phyloP scores from a whole-genome alignment of 1,140 invertebrate species.

The Calosoma granatense region DNA sequence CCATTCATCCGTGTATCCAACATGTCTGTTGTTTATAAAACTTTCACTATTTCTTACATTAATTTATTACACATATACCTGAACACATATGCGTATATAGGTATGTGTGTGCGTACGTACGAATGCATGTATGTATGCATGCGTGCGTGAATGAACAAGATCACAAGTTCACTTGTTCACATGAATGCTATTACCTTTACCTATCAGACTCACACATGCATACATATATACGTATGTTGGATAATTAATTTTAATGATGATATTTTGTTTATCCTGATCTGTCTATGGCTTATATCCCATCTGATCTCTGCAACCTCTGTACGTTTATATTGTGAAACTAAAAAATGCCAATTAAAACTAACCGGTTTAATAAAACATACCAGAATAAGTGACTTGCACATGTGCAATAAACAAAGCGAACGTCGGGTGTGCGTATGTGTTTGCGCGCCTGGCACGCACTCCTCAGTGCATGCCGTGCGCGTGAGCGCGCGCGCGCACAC shows the following conservation, averaged over 20 bases:
- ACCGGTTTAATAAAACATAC: neutral
- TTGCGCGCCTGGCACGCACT: neutral
- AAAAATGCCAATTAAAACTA: neutral
- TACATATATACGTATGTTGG: constrained; percentile 19
- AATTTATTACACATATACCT: no score
- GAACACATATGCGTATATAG: no score
- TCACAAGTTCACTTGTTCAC: no score
- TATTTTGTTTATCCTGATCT: constrained; percentile 28
- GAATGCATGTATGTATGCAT: no score
- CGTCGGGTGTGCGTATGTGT: neutral
- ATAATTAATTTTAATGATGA: neutral
- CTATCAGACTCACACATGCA: constrained; percentile 15
- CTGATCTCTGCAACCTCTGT: neutral
- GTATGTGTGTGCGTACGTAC: no score
- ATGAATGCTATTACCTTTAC: constrained; percentile 12
- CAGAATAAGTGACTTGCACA: neutral
- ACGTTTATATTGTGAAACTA: neutral
- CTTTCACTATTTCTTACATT: no score
- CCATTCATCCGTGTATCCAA: no score
- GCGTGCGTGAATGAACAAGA: no score
- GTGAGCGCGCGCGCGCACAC: neutral
- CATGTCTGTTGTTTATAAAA: no score
- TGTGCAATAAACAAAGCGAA: neutral
- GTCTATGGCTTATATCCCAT: constrained; percentile 30
- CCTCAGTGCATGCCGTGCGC: neutral